Percentiles rank a stretch among this genome's conserved stretches.
Evolutionary conservation across 2,888 invertebrate species (phyloP).

Genomic region (Agrotis exclamationis): DNA sequence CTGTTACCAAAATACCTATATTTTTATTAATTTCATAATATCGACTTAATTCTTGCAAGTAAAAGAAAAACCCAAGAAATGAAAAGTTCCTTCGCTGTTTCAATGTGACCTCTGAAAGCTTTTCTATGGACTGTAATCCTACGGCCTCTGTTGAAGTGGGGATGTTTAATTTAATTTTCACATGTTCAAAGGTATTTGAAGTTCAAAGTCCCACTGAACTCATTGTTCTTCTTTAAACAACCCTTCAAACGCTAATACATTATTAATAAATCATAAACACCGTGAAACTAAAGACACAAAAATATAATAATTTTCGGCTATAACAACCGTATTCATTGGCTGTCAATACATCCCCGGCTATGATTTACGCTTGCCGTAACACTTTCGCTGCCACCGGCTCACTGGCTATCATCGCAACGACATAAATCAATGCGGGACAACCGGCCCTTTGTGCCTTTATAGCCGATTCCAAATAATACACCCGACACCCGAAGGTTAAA

Average conservation of each 20-base stretch:
- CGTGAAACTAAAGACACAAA: constrained; percentile 56
- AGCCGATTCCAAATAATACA: constrained; percentile 76
- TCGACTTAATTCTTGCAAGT: neutral
- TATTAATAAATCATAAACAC: constrained; percentile 57
- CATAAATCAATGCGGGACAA: constrained; percentile 86
- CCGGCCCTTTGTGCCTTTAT: constrained; percentile 78
- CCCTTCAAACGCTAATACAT: neutral
- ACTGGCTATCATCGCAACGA: constrained; percentile 70
- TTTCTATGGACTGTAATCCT: too few species aligned
- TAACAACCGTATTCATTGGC: constrained; percentile 84
- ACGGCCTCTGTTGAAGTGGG: too few species aligned
- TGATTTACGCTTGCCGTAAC: constrained; percentile 85
- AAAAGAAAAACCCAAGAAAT: neutral
- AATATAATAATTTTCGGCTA: constrained; percentile 76
- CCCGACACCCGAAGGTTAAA: constrained; percentile 63
- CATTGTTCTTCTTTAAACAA: neutral
- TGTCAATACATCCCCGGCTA: constrained; percentile 86
- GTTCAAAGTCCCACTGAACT: neutral
- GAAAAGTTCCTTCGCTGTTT: neutral
- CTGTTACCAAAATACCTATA: neutral
- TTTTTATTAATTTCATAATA: too few species aligned
- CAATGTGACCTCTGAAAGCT: neutral
- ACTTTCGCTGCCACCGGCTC: constrained; percentile 80
- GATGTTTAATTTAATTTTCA: neutral
- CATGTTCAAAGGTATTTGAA: neutral